These are phyloP conservation scores for Peribatodes rhomboidaria DNA, from an alignment of 2,888 invertebrate species.

Conservation along the genomic window DNA sequence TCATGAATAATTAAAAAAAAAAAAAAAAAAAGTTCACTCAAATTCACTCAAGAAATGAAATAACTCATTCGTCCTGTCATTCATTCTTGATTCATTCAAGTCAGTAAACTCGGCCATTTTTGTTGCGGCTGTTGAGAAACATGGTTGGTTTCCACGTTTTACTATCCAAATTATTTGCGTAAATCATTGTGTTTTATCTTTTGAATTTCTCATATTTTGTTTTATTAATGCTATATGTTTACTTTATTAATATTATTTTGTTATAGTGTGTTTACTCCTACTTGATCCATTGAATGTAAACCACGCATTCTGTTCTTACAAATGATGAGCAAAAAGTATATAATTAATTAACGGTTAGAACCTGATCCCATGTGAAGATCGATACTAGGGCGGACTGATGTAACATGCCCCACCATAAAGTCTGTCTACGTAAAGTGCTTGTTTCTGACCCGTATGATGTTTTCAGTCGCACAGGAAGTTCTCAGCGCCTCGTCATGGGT, in stretches of 20 bases:
- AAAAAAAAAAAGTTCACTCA: no score
- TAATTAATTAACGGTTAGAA: slow-evolving; percentile 89
- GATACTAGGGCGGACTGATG: slow-evolving; percentile 92
- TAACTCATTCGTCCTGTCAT: neutral
- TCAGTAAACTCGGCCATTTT: slow-evolving; percentile 73
- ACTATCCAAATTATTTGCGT: slow-evolving; percentile 34
- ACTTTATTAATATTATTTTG: slow-evolving; percentile 24
- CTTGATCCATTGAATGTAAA: neutral
- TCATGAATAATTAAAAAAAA: no score
- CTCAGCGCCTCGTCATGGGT: slow-evolving; percentile 99
- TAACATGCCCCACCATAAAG: neutral
- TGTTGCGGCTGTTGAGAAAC: slow-evolving; percentile 72
- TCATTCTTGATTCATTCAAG: neutral
- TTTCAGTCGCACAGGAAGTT: slow-evolving; percentile 99
- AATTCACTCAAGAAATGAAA: neutral
- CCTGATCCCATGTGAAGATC: slow-evolving; percentile 90
- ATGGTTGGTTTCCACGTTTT: slow-evolving; percentile 68
- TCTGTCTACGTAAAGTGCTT: neutral
- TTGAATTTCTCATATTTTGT: neutral
- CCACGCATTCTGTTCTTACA: slow-evolving; percentile 45
- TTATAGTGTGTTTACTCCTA: neutral
- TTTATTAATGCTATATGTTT: neutral
- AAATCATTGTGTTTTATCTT: slow-evolving; percentile 32
- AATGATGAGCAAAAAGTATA: slow-evolving; percentile 89
- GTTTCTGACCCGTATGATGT: slow-evolving; percentile 7